These are phyloP conservation scores for Gisinianus flammeolus DNA, from an alignment of 2,888 invertebrate species.

Conservation along the genomic window DNA sequence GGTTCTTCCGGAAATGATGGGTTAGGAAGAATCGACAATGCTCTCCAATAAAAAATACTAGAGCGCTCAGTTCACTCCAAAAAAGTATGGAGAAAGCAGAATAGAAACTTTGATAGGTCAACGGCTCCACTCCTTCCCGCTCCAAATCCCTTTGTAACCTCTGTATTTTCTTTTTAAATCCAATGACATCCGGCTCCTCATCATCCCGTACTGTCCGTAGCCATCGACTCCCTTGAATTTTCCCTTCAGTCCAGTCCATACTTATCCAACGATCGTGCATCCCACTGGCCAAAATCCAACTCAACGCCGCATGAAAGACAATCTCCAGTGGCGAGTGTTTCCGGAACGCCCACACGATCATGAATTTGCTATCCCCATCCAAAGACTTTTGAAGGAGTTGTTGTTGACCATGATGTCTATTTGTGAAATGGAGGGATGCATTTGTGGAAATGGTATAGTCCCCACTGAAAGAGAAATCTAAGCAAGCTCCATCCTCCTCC, in stretches of 20 bases:
- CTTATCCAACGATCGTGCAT: constrained; percentile 23
- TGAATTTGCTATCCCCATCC: constrained; percentile 24
- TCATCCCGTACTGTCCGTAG: no score
- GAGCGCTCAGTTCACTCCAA: no score
- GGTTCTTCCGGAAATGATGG: no score
- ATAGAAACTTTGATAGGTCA: no score
- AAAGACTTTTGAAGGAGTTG: constrained; percentile 11
- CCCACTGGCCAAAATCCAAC: constrained; percentile 8
- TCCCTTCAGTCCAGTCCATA: constrained; percentile 10
- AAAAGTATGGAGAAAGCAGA: no score
- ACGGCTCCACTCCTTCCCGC: no score
- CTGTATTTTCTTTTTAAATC: no score
- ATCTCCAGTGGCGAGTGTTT: constrained; percentile 16
- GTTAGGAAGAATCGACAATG: no score
- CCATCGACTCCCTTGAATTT: constrained; percentile 6
- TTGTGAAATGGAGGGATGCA: constrained; percentile 5
- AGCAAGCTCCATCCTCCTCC: constrained; percentile 26
- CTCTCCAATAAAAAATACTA: no score
- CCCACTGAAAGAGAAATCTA: constrained; percentile 31
- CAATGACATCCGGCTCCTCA: no score
- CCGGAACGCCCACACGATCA: constrained; percentile 34
- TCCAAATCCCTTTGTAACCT: no score
- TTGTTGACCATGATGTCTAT: neutral
- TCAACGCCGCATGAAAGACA: neutral
- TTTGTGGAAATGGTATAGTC: constrained; percentile 30